Evolutionary conservation across 2,797 vertebrate species (phyloP).

Genomic region (Paramormyrops hopkinsi): DNA sequence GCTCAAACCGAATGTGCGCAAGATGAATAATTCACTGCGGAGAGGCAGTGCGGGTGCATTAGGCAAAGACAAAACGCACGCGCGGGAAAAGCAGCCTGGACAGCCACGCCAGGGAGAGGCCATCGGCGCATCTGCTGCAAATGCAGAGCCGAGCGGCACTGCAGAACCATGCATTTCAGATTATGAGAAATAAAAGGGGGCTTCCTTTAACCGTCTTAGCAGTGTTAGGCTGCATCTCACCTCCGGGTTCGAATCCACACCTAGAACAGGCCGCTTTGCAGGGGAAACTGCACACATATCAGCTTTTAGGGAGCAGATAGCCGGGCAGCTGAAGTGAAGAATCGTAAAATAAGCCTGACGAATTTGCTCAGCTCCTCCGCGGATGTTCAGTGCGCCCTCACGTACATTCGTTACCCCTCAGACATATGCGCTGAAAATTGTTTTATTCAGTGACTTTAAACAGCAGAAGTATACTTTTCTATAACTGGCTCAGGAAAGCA

Average conservation of each 20-base stretch:
- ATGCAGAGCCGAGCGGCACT: slow-evolving; percentile 23
- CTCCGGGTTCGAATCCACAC: slow-evolving; percentile 47
- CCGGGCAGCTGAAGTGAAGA: slow-evolving; percentile 48
- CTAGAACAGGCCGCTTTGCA: slow-evolving; percentile 54
- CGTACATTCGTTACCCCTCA: slow-evolving; percentile 16
- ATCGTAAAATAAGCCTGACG: slow-evolving; percentile 54
- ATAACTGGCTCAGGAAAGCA: slow-evolving; percentile 40
- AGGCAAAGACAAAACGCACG: slow-evolving; percentile 55
- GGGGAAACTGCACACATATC: slow-evolving; percentile 46
- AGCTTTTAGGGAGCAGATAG: slow-evolving; percentile 43
- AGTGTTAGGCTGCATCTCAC: slow-evolving; percentile 48
- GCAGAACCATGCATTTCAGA: slow-evolving; percentile 21
- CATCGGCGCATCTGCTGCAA: slow-evolving; percentile 29
- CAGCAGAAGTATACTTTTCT: neutral
- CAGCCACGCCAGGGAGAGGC: slow-evolving; percentile 35
- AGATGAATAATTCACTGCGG: slow-evolving; percentile 58
- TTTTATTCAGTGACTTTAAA: neutral
- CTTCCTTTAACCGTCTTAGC: slow-evolving; percentile 36
- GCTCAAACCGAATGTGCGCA: slow-evolving; percentile 36
- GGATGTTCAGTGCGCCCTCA: neutral
- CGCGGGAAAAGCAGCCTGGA: slow-evolving; percentile 55
- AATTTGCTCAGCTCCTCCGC: slow-evolving; percentile 36
- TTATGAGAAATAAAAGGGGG: slow-evolving; percentile 35
- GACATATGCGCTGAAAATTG: neutral
- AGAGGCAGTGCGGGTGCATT: slow-evolving; percentile 33